Percentiles rank a stretch among this genome's conserved stretches.
These are phyloP conservation scores for Neodon shergylaensis DNA, from an alignment of 2,113 vertebrate genomes.

Conservation along the genomic window DNA sequence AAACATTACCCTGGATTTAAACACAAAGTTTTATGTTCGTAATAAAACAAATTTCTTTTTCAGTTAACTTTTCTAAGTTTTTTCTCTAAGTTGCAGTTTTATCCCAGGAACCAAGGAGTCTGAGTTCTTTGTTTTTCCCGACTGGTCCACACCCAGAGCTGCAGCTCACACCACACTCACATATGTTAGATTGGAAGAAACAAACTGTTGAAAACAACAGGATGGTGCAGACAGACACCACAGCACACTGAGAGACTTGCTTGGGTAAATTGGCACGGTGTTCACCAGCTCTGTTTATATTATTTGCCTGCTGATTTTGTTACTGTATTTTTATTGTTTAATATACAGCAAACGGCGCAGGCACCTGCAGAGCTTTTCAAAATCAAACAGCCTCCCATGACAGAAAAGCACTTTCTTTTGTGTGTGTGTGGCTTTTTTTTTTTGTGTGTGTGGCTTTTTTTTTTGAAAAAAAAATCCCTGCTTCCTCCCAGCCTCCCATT, in stretches of 20 bases:
- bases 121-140: slow-evolving; percentile 33
- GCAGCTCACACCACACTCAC: slow-evolving; percentile 31
- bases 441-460: too few relatives aligned
- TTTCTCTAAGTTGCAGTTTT: slow-evolving; percentile 22
- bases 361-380: slow-evolving; percentile 47
- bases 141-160: neutral
- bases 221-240: slow-evolving; percentile 54
- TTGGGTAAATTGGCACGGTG: slow-evolving; percentile 63
- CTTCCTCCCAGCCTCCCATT: too few relatives aligned
- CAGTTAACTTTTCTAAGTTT: slow-evolving; percentile 29
- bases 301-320: slow-evolving; percentile 74
- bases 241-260: slow-evolving; percentile 55
- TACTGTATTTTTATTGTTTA: slow-evolving; percentile 74
- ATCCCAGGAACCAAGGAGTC: neutral
- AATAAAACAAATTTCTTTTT: neutral
- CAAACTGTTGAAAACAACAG: slow-evolving; percentile 54
- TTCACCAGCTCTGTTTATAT: slow-evolving; percentile 71
- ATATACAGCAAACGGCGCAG: slow-evolving; percentile 48
- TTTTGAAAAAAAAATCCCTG: too few relatives aligned
- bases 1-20: neutral
- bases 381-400: slow-evolving; percentile 67
- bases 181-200: slow-evolving; percentile 53
- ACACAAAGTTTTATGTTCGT: neutral
- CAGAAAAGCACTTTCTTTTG: slow-evolving; percentile 72
- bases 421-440: too few relatives aligned